These are phyloP conservation scores for Philopedon plagiatum DNA, from an alignment of 2,888 invertebrate species.

Conservation along the genomic window DNA sequence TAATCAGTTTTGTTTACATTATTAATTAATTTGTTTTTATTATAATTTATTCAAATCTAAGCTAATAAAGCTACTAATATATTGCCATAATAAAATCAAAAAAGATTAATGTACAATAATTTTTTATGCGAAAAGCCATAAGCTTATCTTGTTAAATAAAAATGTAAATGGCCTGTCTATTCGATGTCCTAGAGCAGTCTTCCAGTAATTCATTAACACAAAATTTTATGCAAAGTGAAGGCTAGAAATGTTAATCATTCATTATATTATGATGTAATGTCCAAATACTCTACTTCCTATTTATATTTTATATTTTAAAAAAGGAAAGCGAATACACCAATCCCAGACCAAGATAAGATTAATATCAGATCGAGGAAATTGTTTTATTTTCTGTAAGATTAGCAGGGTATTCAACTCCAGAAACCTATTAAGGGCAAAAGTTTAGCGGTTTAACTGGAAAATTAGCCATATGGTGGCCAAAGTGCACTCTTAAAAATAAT, in stretches of 20 bases:
- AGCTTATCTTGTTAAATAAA: conserved; percentile 4
- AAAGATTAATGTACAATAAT: neutral
- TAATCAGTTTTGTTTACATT: neutral
- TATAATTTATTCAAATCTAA: neutral
- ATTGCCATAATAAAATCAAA: neutral
- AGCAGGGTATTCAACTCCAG: too few species aligned
- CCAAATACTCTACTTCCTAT: neutral
- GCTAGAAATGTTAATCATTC: neutral
- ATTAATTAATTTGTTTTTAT: neutral
- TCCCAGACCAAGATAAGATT: too few species aligned
- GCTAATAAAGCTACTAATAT: neutral
- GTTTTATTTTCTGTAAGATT: too few species aligned
- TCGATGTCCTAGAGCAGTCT: neutral
- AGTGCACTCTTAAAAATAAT: too few species aligned
- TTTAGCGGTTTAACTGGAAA: too few species aligned
- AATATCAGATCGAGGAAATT: too few species aligned
- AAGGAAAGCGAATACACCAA: too few species aligned
- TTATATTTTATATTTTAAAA: neutral
- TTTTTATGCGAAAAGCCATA: neutral
- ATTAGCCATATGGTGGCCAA: too few species aligned
- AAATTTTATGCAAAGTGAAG: neutral
- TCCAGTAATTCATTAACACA: neutral
- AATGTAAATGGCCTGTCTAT: conserved; percentile 13
- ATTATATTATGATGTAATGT: neutral
- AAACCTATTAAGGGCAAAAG: too few species aligned